Base-by-base conservation (phyloP, 2,888 invertebrate genomes). In the Chloroclysta siterata region DNA sequence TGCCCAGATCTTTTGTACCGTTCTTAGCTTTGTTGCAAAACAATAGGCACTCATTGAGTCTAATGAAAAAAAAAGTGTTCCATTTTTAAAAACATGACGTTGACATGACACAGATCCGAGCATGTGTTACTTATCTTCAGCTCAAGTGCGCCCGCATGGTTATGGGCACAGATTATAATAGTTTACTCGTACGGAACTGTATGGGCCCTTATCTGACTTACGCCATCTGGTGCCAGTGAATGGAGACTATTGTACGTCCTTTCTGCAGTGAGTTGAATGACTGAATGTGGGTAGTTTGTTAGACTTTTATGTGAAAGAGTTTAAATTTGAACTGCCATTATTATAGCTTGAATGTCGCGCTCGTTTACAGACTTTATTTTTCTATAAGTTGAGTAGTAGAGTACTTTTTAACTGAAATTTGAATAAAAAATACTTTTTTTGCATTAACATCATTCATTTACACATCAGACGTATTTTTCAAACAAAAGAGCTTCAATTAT, bases 71-170 rank as follows among this genome's bases (percentile, higher is more conserved):
- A 65, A 65, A 64, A 59, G 55, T 59, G 61, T 58, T 58, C 63
- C 61, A 56, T 63, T 60, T 68, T 68, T 17, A 51, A 55, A 58
- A 52, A 55, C 46, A 60, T 67, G 59, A 67, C 57, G 39, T 28
- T 66, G 63, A 69, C 66, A 64, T 60, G 60, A 60, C 61, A 68
- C 68, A 69, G 63, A 54, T 59, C 63, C 44, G 60, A 69, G 66
- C 72, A 72, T 73, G 74, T 77, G 76, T 74, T 73, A 72, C 69
- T 74, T 74, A 71, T 77, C 73, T 64, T 52, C 28, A 17, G 55
- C 69, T 72, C 70, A 67, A 76, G 73, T 74, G 70, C 44, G 72
- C 75, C 78, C 81, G 77, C 72, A 78, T 76, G 73, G 68, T 41
- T 51, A 51, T 22, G 52, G 63, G 46, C 47, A 36, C 59, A 53